phyloP scores from a whole-genome alignment of 2,113 vertebrate species.

The Pipra filicauda region DNA sequence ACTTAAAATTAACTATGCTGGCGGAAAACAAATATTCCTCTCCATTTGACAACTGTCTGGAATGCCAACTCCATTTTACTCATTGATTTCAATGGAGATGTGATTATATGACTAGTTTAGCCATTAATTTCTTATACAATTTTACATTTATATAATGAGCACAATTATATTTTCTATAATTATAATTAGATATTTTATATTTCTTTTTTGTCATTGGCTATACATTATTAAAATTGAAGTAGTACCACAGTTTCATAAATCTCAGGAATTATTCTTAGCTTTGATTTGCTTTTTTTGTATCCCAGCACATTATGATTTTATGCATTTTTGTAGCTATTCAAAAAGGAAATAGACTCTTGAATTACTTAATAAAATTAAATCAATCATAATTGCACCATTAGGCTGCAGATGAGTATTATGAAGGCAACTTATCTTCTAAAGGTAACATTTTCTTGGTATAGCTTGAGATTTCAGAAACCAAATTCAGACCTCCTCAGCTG shows the following conservation, averaged over 20 bases:
- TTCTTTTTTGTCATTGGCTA: neutral
- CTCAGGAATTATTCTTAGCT: neutral
- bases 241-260: slow-evolving; percentile 27
- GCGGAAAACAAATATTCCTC: neutral
- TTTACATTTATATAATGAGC: neutral
- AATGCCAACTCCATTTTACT: neutral
- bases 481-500: neutral
- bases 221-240: slow-evolving; percentile 17
- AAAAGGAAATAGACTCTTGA: slow-evolving; percentile 21
- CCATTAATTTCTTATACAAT: neutral
- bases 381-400: neutral
- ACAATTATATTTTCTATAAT: slow-evolving; percentile 15
- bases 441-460: neutral
- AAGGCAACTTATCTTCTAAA: neutral
- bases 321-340: neutral
- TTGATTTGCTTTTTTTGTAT: neutral
- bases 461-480: neutral
- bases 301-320: neutral
- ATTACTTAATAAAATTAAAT: slow-evolving; percentile 45
- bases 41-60: neutral
- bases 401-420: neutral
- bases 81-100: neutral
- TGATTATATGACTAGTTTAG: neutral
- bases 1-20: neutral
- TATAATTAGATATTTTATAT: neutral